Base-by-base conservation (phyloP, 2,797 vertebrate genomes). In the Carcharodon carcharias region DNA sequence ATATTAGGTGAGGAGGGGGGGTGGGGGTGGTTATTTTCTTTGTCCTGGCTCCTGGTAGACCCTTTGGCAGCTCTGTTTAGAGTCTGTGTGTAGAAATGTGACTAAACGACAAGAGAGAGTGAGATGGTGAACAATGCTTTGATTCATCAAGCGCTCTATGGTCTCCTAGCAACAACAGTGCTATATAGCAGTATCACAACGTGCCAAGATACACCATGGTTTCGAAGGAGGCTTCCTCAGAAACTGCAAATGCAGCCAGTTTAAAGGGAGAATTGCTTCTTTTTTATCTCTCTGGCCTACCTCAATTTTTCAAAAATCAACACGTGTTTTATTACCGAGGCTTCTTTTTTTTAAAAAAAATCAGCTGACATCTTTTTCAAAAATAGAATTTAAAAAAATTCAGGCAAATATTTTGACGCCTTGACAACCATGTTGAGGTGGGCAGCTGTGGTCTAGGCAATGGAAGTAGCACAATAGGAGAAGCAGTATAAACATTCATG, bases 201-300 rank as follows among this genome's bases (percentile, higher is more conserved):
- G 91, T 93, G 91, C 91, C 91, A 93, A 93, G 91, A 65, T 93
- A 67, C 91, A 93, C 63, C 91, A 93, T 93, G 91, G 91, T 65
- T 65, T 65, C 45, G 91, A 67, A 21, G 63, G 91, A 67, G 21
- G 18, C 61, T 91, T 67, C 91, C 91, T 93, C 26, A 23, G n/a
- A 93, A 93, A 45, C 91, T 93, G 61, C n/a, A 45, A 21, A 93
- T 65, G 61, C 61, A 67, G 31, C 63, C 91, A 45, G 61, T 67
- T 45, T 45, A 40, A 65, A 93, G 91, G 63, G 35, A 67, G 91
- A 93, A 93, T 3, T 93, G 35, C 91, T 35, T 26, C n/a, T 67
- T 93, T 26, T 23, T 40, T 67, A 0, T 61, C 88, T 31, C 31
- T n/a, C 11, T 28, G 12, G 35, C 31, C 91, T 3, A 26, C 21